These are phyloP conservation scores for Tetramorium parvispinum DNA, from an alignment of 1,140 invertebrate species.

Conservation along the genomic window DNA sequence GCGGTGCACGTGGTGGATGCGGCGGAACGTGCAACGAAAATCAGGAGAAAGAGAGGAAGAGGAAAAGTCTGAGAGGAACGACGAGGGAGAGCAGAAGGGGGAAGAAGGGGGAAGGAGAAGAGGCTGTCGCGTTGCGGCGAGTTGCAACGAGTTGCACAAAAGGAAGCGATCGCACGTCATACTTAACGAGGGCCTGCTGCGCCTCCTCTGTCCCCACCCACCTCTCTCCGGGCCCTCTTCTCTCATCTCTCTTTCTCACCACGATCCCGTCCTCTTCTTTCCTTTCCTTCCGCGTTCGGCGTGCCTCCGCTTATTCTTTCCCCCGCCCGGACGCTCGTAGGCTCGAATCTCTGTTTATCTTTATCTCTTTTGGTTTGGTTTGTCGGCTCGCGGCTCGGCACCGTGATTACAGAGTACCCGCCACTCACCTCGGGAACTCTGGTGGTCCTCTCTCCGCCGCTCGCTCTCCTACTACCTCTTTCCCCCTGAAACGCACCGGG, in stretches of 20 bases:
- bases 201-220: conserved; percentile 43
- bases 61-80: conserved; percentile 51
- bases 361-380: conserved; percentile 86
- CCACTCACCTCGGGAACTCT: conserved; percentile 85
- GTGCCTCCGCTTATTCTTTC: conserved; percentile 70
- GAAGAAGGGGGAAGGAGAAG: conserved; percentile 47
- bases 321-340: conserved; percentile 80
- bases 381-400: conserved; percentile 85
- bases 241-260: conserved; percentile 56
- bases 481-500: conserved; percentile 63
- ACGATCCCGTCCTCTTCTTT: background rate
- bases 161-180: conserved; percentile 84
- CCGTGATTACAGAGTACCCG: conserved; percentile 85
- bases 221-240: background rate
- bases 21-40: conserved; percentile 58
- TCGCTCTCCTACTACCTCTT: conserved; percentile 24
- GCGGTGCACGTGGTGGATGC: conserved; percentile 59
- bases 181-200: conserved; percentile 83
- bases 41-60: conserved; percentile 17
- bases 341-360: conserved; percentile 86
- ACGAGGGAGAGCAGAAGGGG: conserved; percentile 54
- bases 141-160: conserved; percentile 74
- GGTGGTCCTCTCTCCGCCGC: conserved; percentile 81
- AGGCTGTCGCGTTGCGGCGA: conserved; percentile 64
- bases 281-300: conserved; percentile 46